phyloP scores from a whole-genome alignment of 2,113 vertebrate genomes.

The Paradoxurus hermaphroditus region DNA sequence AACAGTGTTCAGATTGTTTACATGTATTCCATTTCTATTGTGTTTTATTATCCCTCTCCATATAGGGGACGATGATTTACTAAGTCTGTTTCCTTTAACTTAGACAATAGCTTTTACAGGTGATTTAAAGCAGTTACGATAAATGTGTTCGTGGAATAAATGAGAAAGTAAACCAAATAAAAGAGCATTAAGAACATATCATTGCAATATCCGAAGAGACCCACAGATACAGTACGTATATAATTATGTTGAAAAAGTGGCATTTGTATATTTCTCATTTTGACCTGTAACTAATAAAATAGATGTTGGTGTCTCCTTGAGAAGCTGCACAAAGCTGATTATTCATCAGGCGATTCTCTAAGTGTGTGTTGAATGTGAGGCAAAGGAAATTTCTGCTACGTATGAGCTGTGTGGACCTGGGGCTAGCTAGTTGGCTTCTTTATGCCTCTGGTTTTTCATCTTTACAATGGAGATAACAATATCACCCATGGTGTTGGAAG shows the following conservation, averaged over 20 bases:
- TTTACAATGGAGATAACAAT: background rate
- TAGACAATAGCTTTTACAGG: background rate
- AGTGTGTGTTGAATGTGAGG: background rate
- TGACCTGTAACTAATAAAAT: background rate
- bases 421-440: background rate
- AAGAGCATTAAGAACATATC: background rate
- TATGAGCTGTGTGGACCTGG: background rate
- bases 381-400: background rate
- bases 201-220: background rate
- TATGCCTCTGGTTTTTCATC: background rate
- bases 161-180: constrained; percentile 6
- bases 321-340: background rate
- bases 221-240: background rate
- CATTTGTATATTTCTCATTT: background rate
- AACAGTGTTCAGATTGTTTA: background rate
- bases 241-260: background rate
- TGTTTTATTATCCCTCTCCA: background rate
- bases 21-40: background rate
- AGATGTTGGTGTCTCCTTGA: background rate
- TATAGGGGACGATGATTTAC: background rate
- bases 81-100: background rate
- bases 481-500: background rate
- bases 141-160: background rate
- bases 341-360: background rate
- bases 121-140: background rate